Evolutionary conservation across 92 coral and sea anemone genomes (phyloP).

Genomic region (Parazoanthus darwini): DNA sequence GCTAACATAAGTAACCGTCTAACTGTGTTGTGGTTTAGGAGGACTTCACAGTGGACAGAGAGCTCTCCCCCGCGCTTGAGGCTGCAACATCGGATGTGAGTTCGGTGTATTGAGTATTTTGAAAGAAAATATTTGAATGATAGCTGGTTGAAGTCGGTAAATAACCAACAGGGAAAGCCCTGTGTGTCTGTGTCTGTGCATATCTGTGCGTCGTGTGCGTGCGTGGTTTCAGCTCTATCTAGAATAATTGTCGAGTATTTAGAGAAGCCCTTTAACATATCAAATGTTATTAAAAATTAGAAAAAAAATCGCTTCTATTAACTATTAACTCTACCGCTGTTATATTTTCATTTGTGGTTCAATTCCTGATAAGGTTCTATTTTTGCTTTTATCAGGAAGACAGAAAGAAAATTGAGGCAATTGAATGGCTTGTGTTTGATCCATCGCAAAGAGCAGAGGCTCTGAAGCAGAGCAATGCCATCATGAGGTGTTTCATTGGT

Average conservation of each 20-base stretch:
- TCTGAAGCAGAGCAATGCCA: conserved; percentile 93
- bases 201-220: too few relatives aligned
- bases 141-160: background rate
- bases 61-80: conserved; percentile 82
- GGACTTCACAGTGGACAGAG: conserved; percentile 79
- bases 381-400: conserved; percentile 68
- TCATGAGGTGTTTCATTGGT: conserved; percentile 97
- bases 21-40: conserved; percentile 41
- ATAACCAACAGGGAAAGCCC: background rate
- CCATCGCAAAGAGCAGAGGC: conserved; percentile 99
- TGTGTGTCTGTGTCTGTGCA: background rate
- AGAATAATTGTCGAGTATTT: background rate
- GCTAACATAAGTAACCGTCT: background rate
- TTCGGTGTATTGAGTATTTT: background rate
- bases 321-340: too few relatives aligned
- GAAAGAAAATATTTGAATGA: background rate
- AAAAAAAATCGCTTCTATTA: too few relatives aligned
- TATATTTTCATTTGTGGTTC: too few relatives aligned
- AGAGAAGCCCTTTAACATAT: background rate
- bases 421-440: conserved; percentile 98
- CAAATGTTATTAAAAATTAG: too few relatives aligned
- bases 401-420: conserved; percentile 91
- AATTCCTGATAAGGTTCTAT: background rate
- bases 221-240: background rate
- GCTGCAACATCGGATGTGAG: conserved; percentile 95